These are phyloP conservation scores for Amphipyra berbera DNA, from an alignment of 2,888 invertebrate genomes.

Conservation along the genomic window DNA sequence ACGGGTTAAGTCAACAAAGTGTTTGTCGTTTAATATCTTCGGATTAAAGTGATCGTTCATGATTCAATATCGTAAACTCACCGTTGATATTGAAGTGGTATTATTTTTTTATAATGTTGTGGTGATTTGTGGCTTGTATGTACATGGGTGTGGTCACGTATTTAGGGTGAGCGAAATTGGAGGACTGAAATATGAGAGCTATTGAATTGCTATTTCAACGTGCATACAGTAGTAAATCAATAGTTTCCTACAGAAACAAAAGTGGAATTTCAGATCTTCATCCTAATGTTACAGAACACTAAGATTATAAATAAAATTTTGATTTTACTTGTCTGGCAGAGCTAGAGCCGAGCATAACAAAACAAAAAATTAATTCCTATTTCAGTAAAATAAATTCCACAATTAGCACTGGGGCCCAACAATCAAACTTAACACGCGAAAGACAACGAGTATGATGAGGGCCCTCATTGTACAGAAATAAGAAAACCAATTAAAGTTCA, in stretches of 20 bases:
- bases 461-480: constrained; percentile 65
- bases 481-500: constrained; percentile 77
- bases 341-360: constrained; percentile 20
- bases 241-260: no score
- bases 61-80: constrained; percentile 49
- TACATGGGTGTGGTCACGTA: constrained; percentile 1
- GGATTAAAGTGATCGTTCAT: constrained; percentile 61
- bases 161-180: constrained; percentile 5
- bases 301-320: no score
- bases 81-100: constrained; percentile 25
- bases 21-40: constrained; percentile 52
- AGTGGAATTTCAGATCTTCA: no score
- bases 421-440: constrained; percentile 35
- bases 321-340: no score
- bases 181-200: background rate
- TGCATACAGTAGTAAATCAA: background rate
- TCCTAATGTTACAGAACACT: no score
- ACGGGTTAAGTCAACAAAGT: constrained; percentile 55
- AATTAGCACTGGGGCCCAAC: constrained; percentile 46
- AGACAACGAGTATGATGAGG: constrained; percentile 59
- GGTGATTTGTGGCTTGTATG: constrained; percentile 28
- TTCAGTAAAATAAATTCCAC: constrained; percentile 36
- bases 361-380: constrained; percentile 45
- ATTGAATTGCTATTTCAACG: background rate
- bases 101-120: constrained; percentile 53